Evolutionary conservation across 2,797 vertebrate genomes (phyloP), one percentile per base, ranked within the genome.

Genomic region (Fratercula arctica): DNA sequence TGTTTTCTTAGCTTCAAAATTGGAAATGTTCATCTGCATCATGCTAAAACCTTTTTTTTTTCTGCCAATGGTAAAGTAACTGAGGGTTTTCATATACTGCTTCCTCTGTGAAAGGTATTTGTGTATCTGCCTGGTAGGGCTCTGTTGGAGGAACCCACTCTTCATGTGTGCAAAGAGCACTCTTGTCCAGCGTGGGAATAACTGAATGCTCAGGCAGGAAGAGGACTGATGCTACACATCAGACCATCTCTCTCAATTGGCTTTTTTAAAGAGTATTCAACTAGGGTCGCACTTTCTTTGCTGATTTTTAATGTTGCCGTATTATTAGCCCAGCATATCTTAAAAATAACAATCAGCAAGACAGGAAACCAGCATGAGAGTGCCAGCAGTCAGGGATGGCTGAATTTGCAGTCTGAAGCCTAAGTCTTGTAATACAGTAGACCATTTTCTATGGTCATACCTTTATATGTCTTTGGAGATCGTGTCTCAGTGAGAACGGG

Each of bases 401-500:
- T 37, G n/a, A 57, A 69, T 79, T 78, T 68, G 61, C 9, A 63
- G 20, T 84, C 33, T 39, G 33, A 79, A 84, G 43, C 43, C 48
- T 13, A 33, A 63, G 37, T 57, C 28, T 45, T 45, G 18, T 78
- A 45, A 74, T 9, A 24, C 6, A 35, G 21, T 35, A 24, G 28
- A 50, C 16, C 11, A 15, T 68, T 69, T 89, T 28, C 29, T 68
- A 0, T 68, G 56, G 25, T 45, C 17, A 4, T 51, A 31, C 72
- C 41, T 84, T 56, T 74, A 24, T 68, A 31, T 51, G 63, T 87
- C 68, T 78, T 59, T n/a, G 61, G 56, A 64, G 29, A 19, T 63
- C 0, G 2, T 64, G n/a, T 28, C 39, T 69, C 12, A 12, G 31
- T 48, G 51, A 39, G 37, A 83, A 51, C 0, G 0, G n/a, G 28